A percentile compares a stretch with the other conserved stretches of the same genome.
Conservation (phyloP, 2,888 invertebrate genomes). For the Cistogaster globosa region DNA sequence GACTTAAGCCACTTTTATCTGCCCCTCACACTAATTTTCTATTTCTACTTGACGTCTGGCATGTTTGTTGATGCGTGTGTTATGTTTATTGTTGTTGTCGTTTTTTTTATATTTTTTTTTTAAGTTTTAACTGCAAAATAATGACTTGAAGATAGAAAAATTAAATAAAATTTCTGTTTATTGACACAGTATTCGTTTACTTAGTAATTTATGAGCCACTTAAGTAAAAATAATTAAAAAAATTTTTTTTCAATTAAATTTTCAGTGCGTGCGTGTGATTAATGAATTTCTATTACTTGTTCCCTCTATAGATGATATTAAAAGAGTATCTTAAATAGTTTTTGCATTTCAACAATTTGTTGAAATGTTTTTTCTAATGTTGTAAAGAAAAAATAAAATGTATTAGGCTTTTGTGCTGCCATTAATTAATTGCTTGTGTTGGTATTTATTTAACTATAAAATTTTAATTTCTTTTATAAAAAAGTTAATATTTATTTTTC, state of each 20-base stretch:
- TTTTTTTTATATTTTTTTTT: too few species aligned
- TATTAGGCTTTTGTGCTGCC: too few species aligned
- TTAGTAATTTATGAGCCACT: constrained; percentile 37
- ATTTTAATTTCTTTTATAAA: too few species aligned
- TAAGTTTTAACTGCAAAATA: constrained; percentile 24
- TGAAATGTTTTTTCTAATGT: too few species aligned
- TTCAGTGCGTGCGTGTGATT: not conserved
- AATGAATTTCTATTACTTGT: constrained; percentile 5
- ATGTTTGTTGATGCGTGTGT: constrained; percentile 12
- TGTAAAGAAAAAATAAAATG: too few species aligned
- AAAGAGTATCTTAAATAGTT: not conserved
- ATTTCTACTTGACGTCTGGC: constrained; percentile 14
- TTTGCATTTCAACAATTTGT: too few species aligned
- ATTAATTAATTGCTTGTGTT: too few species aligned
- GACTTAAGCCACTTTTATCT: not conserved
- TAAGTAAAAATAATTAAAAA: not conserved
- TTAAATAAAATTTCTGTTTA: constrained; percentile 71
- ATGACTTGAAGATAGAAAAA: constrained; percentile 59
- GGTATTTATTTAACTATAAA: too few species aligned
- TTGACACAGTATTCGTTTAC: constrained; percentile 58
- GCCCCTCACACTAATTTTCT: constrained; percentile 1
- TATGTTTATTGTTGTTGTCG: too few species aligned
- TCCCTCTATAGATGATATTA: not conserved
- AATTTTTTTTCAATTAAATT: constrained; percentile 40
- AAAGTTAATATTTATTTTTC: not conserved